Evolutionary conservation across 2,888 invertebrate genomes (phyloP).

Genomic region (Beris chalybata): DNA sequence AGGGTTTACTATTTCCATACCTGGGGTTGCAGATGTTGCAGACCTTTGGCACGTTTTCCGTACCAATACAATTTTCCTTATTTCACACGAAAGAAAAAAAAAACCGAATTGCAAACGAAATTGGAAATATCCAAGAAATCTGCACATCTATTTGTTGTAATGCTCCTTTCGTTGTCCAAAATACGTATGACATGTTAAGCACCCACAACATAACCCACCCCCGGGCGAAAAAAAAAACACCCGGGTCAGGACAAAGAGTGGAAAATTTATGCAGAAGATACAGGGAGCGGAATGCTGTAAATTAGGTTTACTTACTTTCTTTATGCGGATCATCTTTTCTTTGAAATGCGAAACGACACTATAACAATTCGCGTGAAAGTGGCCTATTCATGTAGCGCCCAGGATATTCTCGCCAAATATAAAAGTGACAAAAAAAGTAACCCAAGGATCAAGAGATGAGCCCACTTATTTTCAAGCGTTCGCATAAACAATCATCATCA

Average conservation of each 20-base stretch:
- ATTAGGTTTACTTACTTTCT: conserved; percentile 27
- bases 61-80: too few relatives aligned
- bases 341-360: conserved; percentile 3
- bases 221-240: too few relatives aligned
- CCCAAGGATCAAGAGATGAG: conserved; percentile 23
- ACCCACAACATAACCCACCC: conserved; percentile 11
- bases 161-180: conserved; percentile 9
- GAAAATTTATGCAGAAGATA: conserved; percentile 18
- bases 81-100: too few relatives aligned
- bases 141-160: neutral
- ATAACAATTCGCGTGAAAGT: neutral
- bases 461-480: conserved; percentile 28
- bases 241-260: conserved; percentile 4
- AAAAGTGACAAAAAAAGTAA: neutral
- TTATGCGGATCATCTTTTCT: conserved; percentile 21
- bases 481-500: conserved; percentile 34
- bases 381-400: too few relatives aligned
- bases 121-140: neutral
- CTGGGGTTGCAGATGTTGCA: too few relatives aligned
- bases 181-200: conserved; percentile 17
- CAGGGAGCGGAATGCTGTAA: conserved; percentile 18
- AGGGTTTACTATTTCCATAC: too few relatives aligned
- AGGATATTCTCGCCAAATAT: neutral
- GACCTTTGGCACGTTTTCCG: too few relatives aligned
- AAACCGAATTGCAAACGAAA: too few relatives aligned